These are phyloP conservation scores for Perca fluviatilis DNA, from an alignment of 2,113 vertebrate species.

Conservation along the genomic window DNA sequence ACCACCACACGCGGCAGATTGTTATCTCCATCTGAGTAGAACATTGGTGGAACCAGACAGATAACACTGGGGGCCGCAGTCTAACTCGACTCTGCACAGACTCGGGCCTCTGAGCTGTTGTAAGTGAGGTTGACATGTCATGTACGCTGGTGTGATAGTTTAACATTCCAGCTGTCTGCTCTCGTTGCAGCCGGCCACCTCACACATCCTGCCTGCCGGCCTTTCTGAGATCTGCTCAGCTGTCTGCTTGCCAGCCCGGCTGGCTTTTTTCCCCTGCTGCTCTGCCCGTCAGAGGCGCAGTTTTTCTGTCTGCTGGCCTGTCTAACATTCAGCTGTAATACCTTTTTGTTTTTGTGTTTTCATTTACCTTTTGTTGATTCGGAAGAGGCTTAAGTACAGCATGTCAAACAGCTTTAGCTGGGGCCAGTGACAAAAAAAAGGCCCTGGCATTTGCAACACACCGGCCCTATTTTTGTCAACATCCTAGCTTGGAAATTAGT, in stretches of 20 bases:
- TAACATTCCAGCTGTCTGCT: conserved; percentile 67
- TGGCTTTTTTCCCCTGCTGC: conserved; percentile 5
- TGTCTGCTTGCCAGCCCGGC: conserved; percentile 44
- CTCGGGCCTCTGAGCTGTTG: conserved; percentile 24
- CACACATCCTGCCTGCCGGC: conserved; percentile 53
- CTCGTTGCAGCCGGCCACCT: conserved; percentile 51
- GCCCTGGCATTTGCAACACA: too few species aligned
- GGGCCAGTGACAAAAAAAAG: too few species aligned
- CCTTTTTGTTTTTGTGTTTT: too few species aligned
- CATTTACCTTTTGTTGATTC: too few species aligned
- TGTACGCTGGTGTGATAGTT: conserved; percentile 50
- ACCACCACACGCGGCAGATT: neutral
- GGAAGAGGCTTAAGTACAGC: too few species aligned
- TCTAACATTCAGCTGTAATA: too few species aligned
- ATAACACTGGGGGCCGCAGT: neutral
- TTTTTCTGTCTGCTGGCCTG: neutral
- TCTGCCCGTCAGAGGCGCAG: neutral
- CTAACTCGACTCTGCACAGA: neutral
- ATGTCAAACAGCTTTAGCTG: too few species aligned
- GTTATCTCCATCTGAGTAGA: neutral
- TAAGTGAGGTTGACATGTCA: conserved; percentile 39
- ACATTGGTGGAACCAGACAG: neutral
- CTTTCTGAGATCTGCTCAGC: conserved; percentile 27
- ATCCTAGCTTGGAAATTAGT: too few species aligned
- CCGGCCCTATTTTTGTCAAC: too few species aligned